These are phyloP conservation scores for Butorides virescens DNA, from an alignment of 2,113 vertebrate species.

Conservation along the genomic window DNA sequence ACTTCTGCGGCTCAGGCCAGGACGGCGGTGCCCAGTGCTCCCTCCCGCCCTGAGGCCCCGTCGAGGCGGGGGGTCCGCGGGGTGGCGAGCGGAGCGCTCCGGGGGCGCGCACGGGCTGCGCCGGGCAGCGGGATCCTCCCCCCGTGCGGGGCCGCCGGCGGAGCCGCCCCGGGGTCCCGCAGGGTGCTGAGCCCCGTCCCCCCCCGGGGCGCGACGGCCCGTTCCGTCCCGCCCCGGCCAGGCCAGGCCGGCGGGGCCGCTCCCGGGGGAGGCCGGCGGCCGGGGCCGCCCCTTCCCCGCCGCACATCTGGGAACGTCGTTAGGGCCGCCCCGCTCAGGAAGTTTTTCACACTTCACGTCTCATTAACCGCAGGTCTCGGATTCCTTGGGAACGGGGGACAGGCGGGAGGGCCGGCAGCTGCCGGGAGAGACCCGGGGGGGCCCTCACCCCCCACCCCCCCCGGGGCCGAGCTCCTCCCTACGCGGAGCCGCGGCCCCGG, in stretches of 20 bases:
- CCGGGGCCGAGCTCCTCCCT: not conserved
- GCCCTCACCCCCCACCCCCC: not conserved
- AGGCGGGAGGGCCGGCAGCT: not conserved
- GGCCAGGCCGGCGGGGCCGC: not conserved
- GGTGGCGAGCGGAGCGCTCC: not conserved
- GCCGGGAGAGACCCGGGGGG: not conserved
- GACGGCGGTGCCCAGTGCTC: not conserved
- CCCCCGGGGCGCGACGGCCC: not conserved
- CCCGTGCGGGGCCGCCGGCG: rapidly evolving
- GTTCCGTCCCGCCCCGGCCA: not conserved
- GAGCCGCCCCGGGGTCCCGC: not conserved
- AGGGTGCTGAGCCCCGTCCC: not conserved
- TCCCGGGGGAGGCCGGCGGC: not conserved
- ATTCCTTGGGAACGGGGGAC: constrained; percentile 84
- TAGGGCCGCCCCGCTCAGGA: constrained; percentile 85
- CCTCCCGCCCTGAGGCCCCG: not conserved
- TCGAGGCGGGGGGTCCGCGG: not conserved
- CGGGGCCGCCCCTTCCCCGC: constrained; percentile 54
- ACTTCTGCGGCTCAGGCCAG: not conserved
- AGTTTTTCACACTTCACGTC: constrained; percentile 98
- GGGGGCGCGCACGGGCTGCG: not conserved
- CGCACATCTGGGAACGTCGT: constrained; percentile 91
- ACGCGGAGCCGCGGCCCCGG: not conserved
- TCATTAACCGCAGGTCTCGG: constrained; percentile 90
- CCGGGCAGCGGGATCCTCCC: not conserved